Conservation (phyloP, 1,140 invertebrate genomes). For the Zaprionus davidi region DNA sequence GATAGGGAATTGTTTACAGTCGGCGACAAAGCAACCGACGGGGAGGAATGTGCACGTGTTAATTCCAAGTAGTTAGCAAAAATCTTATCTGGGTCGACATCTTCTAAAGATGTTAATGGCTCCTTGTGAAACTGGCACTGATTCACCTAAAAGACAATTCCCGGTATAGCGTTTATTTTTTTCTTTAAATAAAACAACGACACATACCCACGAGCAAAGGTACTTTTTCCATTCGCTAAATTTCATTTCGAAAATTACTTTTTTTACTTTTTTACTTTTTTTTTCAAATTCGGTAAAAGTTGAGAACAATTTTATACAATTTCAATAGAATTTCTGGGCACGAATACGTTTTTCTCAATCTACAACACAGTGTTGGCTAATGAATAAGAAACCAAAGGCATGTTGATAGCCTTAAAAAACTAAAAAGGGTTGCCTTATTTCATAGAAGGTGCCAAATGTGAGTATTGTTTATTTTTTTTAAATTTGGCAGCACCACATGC, state of each 20-base stretch:
- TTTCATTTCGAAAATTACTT: background rate
- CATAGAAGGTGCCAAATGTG: too few species aligned
- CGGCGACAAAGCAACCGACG: background rate
- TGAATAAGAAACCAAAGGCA: too few species aligned
- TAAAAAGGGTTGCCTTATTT: too few species aligned
- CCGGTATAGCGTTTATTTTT: background rate
- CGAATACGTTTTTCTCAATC: too few species aligned
- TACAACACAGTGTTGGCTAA: too few species aligned
- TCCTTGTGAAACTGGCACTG: background rate
- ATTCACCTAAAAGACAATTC: background rate
- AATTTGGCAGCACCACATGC: too few species aligned
- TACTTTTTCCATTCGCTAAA: background rate
- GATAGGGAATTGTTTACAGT: background rate
- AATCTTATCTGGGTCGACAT: background rate
- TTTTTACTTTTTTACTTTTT: too few species aligned
- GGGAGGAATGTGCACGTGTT: background rate
- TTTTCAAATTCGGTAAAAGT: too few species aligned
- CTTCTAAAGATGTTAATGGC: background rate
- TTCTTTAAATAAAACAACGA: background rate
- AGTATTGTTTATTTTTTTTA: too few species aligned
- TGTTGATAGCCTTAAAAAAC: accelerated
- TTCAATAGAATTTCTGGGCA: too few species aligned
- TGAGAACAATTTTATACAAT: too few species aligned
- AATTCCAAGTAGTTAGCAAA: background rate
- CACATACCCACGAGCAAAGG: background rate